Evolutionary conservation across 2,113 vertebrate species (phyloP).

Genomic region (Epinephelus cyanopodus): DNA sequence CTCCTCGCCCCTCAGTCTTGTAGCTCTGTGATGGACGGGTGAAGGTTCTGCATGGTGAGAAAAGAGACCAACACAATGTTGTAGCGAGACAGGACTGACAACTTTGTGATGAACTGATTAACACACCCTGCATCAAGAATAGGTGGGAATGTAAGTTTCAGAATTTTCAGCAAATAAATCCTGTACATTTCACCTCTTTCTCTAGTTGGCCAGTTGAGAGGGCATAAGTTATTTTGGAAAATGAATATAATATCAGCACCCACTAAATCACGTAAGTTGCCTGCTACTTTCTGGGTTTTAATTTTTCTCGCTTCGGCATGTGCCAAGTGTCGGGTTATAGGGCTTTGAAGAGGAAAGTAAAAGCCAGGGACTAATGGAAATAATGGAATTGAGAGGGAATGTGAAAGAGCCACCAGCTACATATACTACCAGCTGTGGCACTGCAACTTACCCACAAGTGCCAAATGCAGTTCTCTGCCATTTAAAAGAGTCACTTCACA

Average conservation of each 20-base stretch:
- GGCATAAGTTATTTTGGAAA: neutral
- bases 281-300: conserved; percentile 5
- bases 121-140: neutral
- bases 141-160: neutral
- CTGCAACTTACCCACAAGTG: conserved; percentile 4
- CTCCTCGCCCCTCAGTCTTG: neutral
- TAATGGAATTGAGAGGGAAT: conserved; percentile 30
- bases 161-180: neutral
- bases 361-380: conserved; percentile 39
- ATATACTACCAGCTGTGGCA: conserved; percentile 2
- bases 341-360: conserved; percentile 39
- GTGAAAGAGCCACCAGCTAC: conserved; percentile 17
- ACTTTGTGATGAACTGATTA: conserved; percentile 18
- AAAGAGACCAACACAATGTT: neutral
- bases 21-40: conserved; percentile 13
- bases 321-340: conserved; percentile 6
- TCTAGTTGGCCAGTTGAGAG: neutral
- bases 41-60: conserved; percentile 39
- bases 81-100: conserved; percentile 31
- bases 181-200: neutral
- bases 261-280: neutral
- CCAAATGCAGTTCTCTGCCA: conserved; percentile 41
- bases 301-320: neutral
- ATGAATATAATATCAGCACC: neutral
- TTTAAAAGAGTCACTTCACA: conserved; percentile 32